A percentile compares a stretch with the other conserved stretches of the same genome.
phyloP scores from a whole-genome alignment of 2,888 invertebrate genomes.

The Lysandra bellargus region DNA sequence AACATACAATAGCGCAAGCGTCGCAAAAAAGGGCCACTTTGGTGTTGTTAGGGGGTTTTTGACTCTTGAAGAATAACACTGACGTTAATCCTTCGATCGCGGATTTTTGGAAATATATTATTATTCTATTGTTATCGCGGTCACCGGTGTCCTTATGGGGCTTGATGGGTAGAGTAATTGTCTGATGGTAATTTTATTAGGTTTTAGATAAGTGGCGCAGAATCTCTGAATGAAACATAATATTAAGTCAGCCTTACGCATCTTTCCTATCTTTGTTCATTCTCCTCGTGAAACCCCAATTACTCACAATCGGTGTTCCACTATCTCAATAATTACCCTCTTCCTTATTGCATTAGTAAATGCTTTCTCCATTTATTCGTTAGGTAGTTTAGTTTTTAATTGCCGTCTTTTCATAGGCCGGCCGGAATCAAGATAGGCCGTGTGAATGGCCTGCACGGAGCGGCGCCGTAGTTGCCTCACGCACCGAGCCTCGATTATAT shows the following conservation, averaged over 20 bases:
- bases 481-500: conserved; percentile 77
- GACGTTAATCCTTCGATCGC: no score
- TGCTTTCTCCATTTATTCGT: conserved; percentile 68
- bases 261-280: not conserved
- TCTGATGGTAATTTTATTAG: no score
- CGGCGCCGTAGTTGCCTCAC: conserved; percentile 61
- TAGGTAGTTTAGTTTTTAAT: conserved; percentile 78
- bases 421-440: conserved; percentile 76
- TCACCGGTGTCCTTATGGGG: no score
- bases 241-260: not conserved
- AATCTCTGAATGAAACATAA: no score
- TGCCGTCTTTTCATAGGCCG: conserved; percentile 77
- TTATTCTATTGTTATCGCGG: no score
- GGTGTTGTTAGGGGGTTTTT: no score
- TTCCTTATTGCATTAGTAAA: conserved; percentile 48
- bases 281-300: not conserved
- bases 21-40: no score
- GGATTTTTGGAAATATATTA: no score
- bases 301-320: conserved; percentile 5
- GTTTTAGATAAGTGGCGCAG: no score
- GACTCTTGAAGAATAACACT: no score
- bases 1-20: no score
- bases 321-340: conserved; percentile 34
- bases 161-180: no score
- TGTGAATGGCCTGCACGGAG: conserved; percentile 73